Evolutionary conservation across 2,797 vertebrate genomes (phyloP), one percentile per base, ranked within the genome.

Genomic region (Champsocephalus esox): DNA sequence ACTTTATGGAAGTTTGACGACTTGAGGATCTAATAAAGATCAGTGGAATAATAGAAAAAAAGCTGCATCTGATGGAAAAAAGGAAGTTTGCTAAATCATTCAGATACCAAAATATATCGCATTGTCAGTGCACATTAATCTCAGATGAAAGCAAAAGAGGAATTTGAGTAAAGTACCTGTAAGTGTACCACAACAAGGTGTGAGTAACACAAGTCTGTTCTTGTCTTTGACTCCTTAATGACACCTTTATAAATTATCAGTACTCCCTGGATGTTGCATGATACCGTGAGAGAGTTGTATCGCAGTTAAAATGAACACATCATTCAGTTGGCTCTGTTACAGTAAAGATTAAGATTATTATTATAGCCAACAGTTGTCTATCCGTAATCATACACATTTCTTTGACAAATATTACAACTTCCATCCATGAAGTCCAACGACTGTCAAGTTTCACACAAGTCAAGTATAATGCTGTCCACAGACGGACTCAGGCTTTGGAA

Each of bases 221-320:
- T 64, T 52, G 14, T 3, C 28, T 72, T 67, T 60, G 41, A 79
- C 76, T 75, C 77, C 85, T 78, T 70, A 81, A 64, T 65, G 65
- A 80, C 51, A 80, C 60, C 32, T 61, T 61, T 57, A 57, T 57
- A 71, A 43, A 81, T 71, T 69, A 70, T 41, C 32, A 76, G 34
- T 66, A 76, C 48, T 81, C 77, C 78, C 85, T 84, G 86, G 75
- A 87, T 66, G 67, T 59, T 63, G 71, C 45, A 80, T 70, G 55
- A 76, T 59, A 85, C 73, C 59, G 60, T 68, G 70, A 73, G 69
- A 73, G 66, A 81, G 57, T 66, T 83, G 63, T 46, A 89, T 91
- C 87, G 90, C 87, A 90, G 86, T 85, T 90, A 80, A 90, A 92
- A 93, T 87, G 79, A 91, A 69, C 78, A 91, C 86, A 90, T 88